Conservation (phyloP, 2,113 vertebrate genomes). For the Tonatia bakeri region DNA sequence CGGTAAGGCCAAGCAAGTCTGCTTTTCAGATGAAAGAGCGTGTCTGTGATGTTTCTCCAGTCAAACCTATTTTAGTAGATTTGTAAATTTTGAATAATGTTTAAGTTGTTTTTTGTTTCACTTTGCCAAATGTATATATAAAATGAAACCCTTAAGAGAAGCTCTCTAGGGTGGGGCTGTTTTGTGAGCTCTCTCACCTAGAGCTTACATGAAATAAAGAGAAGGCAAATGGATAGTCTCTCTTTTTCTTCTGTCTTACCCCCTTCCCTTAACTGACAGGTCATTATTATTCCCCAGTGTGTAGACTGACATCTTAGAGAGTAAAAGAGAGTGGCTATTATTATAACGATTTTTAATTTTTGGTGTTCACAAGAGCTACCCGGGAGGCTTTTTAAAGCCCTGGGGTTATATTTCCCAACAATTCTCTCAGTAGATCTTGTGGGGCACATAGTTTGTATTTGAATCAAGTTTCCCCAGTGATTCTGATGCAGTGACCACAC, state of each 20-base stretch:
- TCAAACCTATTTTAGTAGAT: neutral
- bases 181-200: neutral
- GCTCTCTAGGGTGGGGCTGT: neutral
- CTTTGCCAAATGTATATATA: neutral
- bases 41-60: neutral
- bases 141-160: neutral
- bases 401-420: neutral
- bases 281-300: neutral
- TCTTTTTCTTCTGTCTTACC: neutral
- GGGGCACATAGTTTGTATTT: neutral
- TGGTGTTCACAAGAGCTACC: neutral
- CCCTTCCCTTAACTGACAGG: neutral
- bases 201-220: neutral
- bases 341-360: neutral
- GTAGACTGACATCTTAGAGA: neutral
- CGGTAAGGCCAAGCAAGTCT: neutral
- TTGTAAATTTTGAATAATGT: neutral
- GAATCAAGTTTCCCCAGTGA: neutral
- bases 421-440: neutral
- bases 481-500: neutral
- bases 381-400: neutral
- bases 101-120: conserved; percentile 32
- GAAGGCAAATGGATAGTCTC: neutral
- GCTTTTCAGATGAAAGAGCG: conserved; percentile 28
- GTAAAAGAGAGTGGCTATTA: neutral